Percentiles rank a stretch among this genome's conserved stretches.
phyloP scores from a whole-genome alignment of 2,888 invertebrate genomes.

The Neoitamus cyanurus region DNA sequence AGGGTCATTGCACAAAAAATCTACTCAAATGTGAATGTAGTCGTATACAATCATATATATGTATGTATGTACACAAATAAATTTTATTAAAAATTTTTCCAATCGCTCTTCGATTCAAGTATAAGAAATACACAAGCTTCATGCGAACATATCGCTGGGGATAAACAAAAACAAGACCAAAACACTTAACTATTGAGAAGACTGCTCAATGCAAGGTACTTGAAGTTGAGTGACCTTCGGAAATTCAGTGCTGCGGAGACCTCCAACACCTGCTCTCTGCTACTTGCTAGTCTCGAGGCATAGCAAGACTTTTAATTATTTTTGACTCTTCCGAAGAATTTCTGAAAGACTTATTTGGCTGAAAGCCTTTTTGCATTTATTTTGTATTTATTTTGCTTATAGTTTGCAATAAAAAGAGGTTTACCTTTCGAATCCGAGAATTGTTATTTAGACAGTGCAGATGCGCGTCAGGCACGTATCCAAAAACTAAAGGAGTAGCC shows the following conservation, averaged over 20 bases:
- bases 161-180: not conserved
- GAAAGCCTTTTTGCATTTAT: not conserved
- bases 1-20: too few relatives aligned
- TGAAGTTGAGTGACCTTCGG: slow-evolving; percentile 20
- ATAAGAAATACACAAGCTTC: not conserved
- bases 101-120: not conserved
- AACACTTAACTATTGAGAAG: not conserved
- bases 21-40: too few relatives aligned
- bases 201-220: not conserved
- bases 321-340: not conserved
- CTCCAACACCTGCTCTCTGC: slow-evolving; percentile 21
- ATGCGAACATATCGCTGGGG: not conserved
- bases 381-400: not conserved
- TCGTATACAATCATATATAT: too few relatives aligned
- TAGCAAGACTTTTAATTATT: not conserved
- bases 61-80: not conserved
- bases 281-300: not conserved
- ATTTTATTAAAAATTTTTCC: not conserved
- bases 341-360: not conserved
- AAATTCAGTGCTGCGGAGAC: not conserved
- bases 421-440: too few relatives aligned
- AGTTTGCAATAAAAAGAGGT: not conserved
- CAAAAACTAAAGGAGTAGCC: too few relatives aligned
- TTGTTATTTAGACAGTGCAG: too few relatives aligned
- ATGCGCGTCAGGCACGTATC: too few relatives aligned